Evolutionary conservation across 30 jellyfish, hydroid and myxozoan genomes (phyloP).

Genomic region (Hydra vulgaris): DNA sequence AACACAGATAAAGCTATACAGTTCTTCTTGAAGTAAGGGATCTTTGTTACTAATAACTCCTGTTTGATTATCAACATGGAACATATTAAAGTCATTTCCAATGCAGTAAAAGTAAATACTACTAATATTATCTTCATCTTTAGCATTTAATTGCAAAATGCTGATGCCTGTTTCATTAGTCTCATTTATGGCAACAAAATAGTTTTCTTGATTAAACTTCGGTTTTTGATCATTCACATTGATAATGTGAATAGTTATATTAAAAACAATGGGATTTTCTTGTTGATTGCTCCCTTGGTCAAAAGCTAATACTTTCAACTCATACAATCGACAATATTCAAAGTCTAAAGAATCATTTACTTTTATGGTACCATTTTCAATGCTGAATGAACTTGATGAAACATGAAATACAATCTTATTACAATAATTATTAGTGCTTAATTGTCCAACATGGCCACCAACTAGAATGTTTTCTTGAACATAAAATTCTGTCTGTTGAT

Average conservation of each 20-base stretch:
- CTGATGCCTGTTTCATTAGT: not conserved
- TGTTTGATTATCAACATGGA: not conserved
- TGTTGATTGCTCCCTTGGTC: slow-evolving; percentile 52
- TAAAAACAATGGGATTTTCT: not conserved
- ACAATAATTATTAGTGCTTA: not conserved
- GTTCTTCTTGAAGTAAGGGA: not conserved
- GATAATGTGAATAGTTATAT: slow-evolving; percentile 16
- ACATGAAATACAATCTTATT: not conserved
- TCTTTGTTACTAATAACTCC: not conserved
- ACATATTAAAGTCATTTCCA: slow-evolving; percentile 1
- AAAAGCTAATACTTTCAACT: slow-evolving; percentile 13
- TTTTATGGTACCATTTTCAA: not conserved
- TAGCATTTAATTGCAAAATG: not conserved
- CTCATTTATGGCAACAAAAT: slow-evolving; percentile 11
- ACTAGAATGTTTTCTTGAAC: not conserved
- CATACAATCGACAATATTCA: not conserved
- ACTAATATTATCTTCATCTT: slow-evolving; percentile 10
- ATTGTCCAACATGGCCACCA: not conserved
- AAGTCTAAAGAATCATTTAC: not conserved
- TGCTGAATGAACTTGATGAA: not conserved
- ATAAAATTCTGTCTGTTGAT: not conserved
- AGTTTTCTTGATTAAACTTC: slow-evolving; percentile 32
- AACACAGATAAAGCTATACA: not conserved
- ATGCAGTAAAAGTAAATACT: not conserved
- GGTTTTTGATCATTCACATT: slow-evolving; percentile 79